Evolutionary conservation across 2,888 invertebrate species (phyloP).

Genomic region (Prosapia bicincta): DNA sequence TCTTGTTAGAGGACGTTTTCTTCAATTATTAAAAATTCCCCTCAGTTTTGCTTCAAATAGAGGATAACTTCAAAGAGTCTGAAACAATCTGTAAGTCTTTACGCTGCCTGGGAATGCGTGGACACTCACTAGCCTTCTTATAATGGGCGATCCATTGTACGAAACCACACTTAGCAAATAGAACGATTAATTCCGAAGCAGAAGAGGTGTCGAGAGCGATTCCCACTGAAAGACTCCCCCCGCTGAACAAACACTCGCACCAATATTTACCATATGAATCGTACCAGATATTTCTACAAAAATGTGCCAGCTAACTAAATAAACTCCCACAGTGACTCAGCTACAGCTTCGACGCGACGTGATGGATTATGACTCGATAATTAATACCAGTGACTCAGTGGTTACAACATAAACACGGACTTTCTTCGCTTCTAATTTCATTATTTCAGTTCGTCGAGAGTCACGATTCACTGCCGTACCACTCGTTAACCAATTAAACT

Average conservation of each 20-base stretch:
- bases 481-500: background rate
- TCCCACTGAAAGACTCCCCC: background rate
- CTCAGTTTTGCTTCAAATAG: too few relatives aligned
- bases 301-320: background rate
- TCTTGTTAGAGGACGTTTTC: too few relatives aligned
- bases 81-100: too few relatives aligned
- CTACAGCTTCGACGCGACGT: background rate
- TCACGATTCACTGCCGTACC: background rate
- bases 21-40: too few relatives aligned
- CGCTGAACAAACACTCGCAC: background rate
- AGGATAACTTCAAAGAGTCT: too few relatives aligned
- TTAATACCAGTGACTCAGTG: background rate
- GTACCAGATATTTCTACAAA: background rate
- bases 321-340: background rate
- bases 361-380: background rate
- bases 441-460: background rate
- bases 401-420: background rate
- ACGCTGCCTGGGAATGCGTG: too few relatives aligned
- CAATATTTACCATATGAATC: background rate
- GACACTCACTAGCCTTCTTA: too few relatives aligned
- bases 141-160: background rate
- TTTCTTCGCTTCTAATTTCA: background rate
- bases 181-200: background rate
- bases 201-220: background rate
- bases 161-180: background rate